Evolutionary conservation across 1,140 invertebrate species (phyloP).

Genomic region (Danaus melanippus): DNA sequence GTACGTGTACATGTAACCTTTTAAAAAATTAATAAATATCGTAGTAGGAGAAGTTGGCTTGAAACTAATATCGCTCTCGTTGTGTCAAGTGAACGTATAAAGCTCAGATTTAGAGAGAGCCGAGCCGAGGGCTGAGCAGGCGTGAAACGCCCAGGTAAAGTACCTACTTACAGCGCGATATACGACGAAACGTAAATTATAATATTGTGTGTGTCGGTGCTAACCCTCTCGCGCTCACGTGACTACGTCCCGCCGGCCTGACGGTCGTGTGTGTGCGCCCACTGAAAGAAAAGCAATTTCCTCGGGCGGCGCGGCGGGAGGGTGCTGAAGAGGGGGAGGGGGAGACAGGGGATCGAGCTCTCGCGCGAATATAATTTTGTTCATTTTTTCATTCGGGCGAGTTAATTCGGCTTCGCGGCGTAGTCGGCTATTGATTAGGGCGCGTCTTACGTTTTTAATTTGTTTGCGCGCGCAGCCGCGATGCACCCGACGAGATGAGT

Average conservation of each 20-base stretch:
- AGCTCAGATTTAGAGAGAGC: slow-evolving; percentile 69
- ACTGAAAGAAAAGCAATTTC: slow-evolving; percentile 71
- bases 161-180: slow-evolving; percentile 68
- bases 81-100: slow-evolving; percentile 71
- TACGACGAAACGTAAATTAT: slow-evolving; percentile 71
- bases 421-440: slow-evolving; percentile 70
- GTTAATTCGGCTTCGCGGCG: slow-evolving; percentile 69
- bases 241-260: slow-evolving; percentile 20
- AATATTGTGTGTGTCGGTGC: slow-evolving; percentile 67
- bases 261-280: slow-evolving; percentile 53
- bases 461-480: slow-evolving; percentile 68
- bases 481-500: slow-evolving; percentile 61
- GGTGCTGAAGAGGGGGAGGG: slow-evolving; percentile 29
- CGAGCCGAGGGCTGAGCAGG: slow-evolving; percentile 61
- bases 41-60: slow-evolving; percentile 64
- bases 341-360: slow-evolving; percentile 42
- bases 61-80: slow-evolving; percentile 69
- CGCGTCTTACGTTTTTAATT: slow-evolving; percentile 71
- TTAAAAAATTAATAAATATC: slow-evolving; percentile 64
- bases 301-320: slow-evolving; percentile 46
- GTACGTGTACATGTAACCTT: slow-evolving; percentile 12
- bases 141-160: slow-evolving; percentile 67
- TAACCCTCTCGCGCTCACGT: slow-evolving; percentile 60
- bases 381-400: slow-evolving; percentile 70
- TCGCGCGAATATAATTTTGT: slow-evolving; percentile 71